These are phyloP conservation scores for Vidua macroura DNA, from an alignment of 2,113 vertebrate genomes.

Conservation along the genomic window DNA sequence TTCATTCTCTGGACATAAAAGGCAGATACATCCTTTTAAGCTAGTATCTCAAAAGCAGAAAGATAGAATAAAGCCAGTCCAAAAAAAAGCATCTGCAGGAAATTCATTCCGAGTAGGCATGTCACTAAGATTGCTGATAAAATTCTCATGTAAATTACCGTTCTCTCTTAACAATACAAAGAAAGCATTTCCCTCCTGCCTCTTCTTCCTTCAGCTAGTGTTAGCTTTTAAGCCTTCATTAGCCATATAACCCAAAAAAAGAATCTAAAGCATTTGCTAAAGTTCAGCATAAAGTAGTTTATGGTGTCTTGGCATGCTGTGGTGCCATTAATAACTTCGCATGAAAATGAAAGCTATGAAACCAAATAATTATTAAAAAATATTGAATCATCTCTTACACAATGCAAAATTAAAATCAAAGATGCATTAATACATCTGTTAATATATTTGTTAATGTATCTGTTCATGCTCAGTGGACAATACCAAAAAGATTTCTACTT, in stretches of 20 bases:
- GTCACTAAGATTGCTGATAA: constrained; percentile 32
- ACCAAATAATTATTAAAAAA: not conserved
- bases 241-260: not conserved
- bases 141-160: constrained; percentile 47
- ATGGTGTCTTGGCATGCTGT: not conserved
- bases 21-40: constrained; percentile 15
- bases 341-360: not conserved
- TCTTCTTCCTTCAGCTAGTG: not conserved
- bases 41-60: not conserved
- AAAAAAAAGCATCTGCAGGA: constrained; percentile 13
- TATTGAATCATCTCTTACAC: not conserved
- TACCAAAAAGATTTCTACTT: not conserved
- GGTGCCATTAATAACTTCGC: not conserved
- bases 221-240: constrained; percentile 25
- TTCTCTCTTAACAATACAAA: not conserved
- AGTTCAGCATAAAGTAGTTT: not conserved
- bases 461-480: not conserved
- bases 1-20: constrained; percentile 18
- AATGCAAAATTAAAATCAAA: not conserved
- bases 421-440: not conserved
- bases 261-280: not conserved
- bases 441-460: not conserved
- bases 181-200: not conserved
- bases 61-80: constrained; percentile 16
- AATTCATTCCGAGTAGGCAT: constrained; percentile 1